Base-by-base conservation (phyloP, 2,113 vertebrate species). In the Coregonus clupeaformis region DNA sequence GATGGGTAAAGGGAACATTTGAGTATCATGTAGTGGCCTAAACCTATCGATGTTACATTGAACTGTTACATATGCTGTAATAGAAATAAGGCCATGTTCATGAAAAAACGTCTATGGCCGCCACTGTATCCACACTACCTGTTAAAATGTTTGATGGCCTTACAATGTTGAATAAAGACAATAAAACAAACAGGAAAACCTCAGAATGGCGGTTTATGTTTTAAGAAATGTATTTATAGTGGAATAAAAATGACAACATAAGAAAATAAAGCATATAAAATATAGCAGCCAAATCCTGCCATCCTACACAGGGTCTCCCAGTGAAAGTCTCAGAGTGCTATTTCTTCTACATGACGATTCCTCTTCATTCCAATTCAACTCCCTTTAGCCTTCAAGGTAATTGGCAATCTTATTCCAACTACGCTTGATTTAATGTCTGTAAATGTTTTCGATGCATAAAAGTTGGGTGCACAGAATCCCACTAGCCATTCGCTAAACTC, bases 231-330 rank as follows among this genome's bases (percentile, higher is more conserved):
- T 74, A 80, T 89, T 90, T 85, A 82, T 77, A 85, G 85, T 85
- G 74, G 74, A 84, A 87, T 85, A 89, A 88, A 90, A 89, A 87
- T 71, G 83, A 85, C 79, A 88, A 88, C 78, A 77, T 83, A 80
- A 86, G 69, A 85, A 85, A 89, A 87, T 85, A 85, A 91, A 89
- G 77, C 71, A 76, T 77, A 88, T 70, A 85, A 89, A 88, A 86
- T 72, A 86, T 76, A 80, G 82, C 77, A 85, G 83, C 80, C 77
- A 84, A 82, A 82, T 83, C 42, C 79, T 80, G 82, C 63, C 24
- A 9, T 73, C 74, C 76, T 70, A 80, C 66, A 9, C 60, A 69
- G 25, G 64, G 36, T 42, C 71, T 57, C 67, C 70, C 74, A 80
- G 79, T 55, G 47, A 82, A 82, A 85, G 80, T 81, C 64, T 59